Conservation (phyloP, 2,888 invertebrate genomes). For the Euphydryas editha region DNA sequence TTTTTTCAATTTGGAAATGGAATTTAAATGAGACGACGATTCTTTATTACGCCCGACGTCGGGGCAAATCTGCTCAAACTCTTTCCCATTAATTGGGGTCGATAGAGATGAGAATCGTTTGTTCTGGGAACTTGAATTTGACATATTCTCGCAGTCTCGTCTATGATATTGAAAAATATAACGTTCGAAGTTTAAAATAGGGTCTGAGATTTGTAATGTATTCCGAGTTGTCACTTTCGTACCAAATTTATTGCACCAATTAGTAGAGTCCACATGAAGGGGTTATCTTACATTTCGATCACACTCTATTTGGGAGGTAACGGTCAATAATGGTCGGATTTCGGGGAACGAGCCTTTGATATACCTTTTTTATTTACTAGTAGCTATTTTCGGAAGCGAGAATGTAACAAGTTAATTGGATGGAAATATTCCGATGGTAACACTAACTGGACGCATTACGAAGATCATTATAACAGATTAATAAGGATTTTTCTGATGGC, state of each 20-base stretch:
- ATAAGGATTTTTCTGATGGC: constrained; percentile 47
- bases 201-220: constrained; percentile 53
- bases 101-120: constrained; percentile 64
- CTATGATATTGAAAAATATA: constrained; percentile 38
- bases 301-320: constrained; percentile 81
- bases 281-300: constrained; percentile 72
- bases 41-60: constrained; percentile 59
- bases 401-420: constrained; percentile 82
- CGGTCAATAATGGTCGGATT: constrained; percentile 77
- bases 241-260: constrained; percentile 81
- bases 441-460: constrained; percentile 64
- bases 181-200: constrained; percentile 61
- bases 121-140: constrained; percentile 54
- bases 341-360: constrained; percentile 69
- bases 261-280: constrained; percentile 78
- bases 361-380: constrained; percentile 58
- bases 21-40: constrained; percentile 78
- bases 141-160: constrained; percentile 55
- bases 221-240: constrained; percentile 66
- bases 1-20: constrained; percentile 65
- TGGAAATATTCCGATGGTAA: constrained; percentile 68
- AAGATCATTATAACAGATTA: constrained; percentile 67
- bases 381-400: constrained; percentile 78
- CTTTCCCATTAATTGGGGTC: constrained; percentile 58
- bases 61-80: constrained; percentile 58